Percentiles rank a stretch among this genome's conserved stretches.
Evolutionary conservation across 2,888 invertebrate species (phyloP).

Genomic region (Macaria notata): DNA sequence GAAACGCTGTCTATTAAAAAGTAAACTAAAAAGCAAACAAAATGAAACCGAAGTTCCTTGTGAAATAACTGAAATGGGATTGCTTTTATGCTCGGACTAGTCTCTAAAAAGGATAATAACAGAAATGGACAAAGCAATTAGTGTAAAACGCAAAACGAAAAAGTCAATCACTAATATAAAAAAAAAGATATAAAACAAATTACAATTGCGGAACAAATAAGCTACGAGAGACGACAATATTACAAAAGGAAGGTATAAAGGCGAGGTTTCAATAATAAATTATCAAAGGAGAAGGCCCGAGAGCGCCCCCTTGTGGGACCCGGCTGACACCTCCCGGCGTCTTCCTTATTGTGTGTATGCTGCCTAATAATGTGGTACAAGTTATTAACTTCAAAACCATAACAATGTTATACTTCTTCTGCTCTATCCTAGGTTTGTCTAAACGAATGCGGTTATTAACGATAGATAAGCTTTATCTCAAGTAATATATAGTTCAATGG

Average conservation of each 20-base stretch:
- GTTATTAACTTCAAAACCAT: slow-evolving; percentile 14
- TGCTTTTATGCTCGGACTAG: not conserved
- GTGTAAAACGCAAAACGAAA: slow-evolving; percentile 10
- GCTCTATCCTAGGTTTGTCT: too few relatives aligned
- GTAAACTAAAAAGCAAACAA: not conserved
- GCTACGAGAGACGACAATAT: slow-evolving; percentile 32
- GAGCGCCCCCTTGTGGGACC: slow-evolving; percentile 41
- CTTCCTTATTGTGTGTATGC: slow-evolving; percentile 67
- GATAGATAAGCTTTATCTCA: too few relatives aligned
- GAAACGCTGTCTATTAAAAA: too few relatives aligned
- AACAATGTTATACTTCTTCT: not conserved
- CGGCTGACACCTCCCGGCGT: slow-evolving; percentile 66
- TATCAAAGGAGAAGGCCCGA: slow-evolving; percentile 34
- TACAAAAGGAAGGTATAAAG: slow-evolving; percentile 36
- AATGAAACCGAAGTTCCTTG: not conserved
- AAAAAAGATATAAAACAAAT: slow-evolving; percentile 32
- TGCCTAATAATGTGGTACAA: slow-evolving; percentile 42
- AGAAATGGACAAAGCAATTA: not conserved
- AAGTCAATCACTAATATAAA: slow-evolving; percentile 28
- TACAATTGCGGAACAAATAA: slow-evolving; percentile 35
- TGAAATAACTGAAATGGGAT: not conserved
- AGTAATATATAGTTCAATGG: too few relatives aligned
- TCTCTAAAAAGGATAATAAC: not conserved
- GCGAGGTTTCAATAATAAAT: slow-evolving; percentile 39
- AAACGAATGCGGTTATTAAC: too few relatives aligned